Conservation (phyloP, 2,113 vertebrate genomes). For the Gopherus flavomarginatus region DNA sequence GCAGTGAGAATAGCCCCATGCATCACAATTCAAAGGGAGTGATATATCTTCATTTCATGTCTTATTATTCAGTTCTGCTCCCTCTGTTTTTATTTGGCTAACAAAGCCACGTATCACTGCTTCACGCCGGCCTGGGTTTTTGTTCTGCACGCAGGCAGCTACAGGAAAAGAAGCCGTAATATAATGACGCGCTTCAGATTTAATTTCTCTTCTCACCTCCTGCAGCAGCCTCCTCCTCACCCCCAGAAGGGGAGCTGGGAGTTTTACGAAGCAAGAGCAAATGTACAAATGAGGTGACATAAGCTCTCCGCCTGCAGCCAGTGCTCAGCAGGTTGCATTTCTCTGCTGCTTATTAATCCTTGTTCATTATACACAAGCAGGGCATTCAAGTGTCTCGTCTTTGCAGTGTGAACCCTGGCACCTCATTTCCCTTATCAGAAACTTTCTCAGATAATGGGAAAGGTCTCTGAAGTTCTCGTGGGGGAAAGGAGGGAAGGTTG, state of each 20-base stretch:
- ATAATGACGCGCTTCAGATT: background rate
- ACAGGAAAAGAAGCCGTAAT: background rate
- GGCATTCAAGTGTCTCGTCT: background rate
- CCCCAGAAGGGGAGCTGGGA: background rate
- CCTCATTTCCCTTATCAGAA: background rate
- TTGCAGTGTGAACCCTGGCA: rapidly evolving
- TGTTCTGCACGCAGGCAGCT: background rate
- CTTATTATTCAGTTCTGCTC: background rate
- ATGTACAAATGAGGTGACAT: rapidly evolving
- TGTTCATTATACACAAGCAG: rapidly evolving
- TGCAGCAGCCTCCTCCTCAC: background rate
- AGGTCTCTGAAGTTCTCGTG: rapidly evolving
- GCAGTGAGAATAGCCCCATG: rapidly evolving
- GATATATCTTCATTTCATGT: background rate
- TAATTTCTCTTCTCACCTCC: background rate
- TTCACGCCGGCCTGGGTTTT: background rate
- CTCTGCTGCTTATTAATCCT: background rate
- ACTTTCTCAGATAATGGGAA: rapidly evolving
- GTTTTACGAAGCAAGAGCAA: rapidly evolving
- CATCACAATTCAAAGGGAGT: background rate
- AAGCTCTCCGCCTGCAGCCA: background rate
- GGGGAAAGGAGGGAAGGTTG: rapidly evolving
- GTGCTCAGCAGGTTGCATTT: background rate
- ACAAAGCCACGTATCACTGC: background rate
- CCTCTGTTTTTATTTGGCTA: background rate